A percentile compares a stretch with the other conserved stretches of the same genome.
These are phyloP conservation scores for Platynereis dumerilii DNA, from an alignment of 2,888 invertebrate genomes.

Conservation along the genomic window DNA sequence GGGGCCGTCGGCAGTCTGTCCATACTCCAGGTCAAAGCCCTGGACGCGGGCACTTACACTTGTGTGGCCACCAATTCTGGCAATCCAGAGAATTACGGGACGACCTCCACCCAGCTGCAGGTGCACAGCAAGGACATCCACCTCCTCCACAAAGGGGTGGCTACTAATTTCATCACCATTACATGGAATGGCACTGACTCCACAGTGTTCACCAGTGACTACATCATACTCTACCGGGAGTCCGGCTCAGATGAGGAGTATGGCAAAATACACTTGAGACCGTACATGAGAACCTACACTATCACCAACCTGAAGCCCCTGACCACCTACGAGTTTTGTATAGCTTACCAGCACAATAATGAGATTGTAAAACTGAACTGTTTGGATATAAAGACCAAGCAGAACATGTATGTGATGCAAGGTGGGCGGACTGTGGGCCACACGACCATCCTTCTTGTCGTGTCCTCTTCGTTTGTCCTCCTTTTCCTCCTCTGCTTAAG, in stretches of 20 bases:
- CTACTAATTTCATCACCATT: constrained; percentile 61
- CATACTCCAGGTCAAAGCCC: constrained; percentile 32
- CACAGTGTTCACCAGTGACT: constrained; percentile 42
- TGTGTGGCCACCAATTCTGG: constrained; percentile 61
- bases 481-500: constrained; percentile 58
- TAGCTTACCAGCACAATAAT: constrained; percentile 52
- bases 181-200: constrained; percentile 47
- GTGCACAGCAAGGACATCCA: constrained; percentile 62
- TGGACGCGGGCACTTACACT: constrained; percentile 62
- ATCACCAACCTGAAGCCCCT: constrained; percentile 61
- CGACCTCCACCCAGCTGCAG: constrained; percentile 50
- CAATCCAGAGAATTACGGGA: constrained; percentile 54
- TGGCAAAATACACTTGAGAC: constrained; percentile 44
- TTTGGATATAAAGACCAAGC: constrained; percentile 30
- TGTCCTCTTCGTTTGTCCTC: constrained; percentile 43
- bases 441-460: constrained; percentile 40
- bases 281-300: constrained; percentile 59
- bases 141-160: constrained; percentile 55
- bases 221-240: constrained; percentile 57
- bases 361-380: constrained; percentile 56
- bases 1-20: constrained; percentile 41
- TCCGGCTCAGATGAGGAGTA: constrained; percentile 47
- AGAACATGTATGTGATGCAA: constrained; percentile 20
- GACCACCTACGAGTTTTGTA: constrained; percentile 64
- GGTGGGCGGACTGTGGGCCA: constrained; percentile 28